Evolutionary conservation across 1,140 invertebrate species (phyloP).

Genomic region (Lasaia peninsularis): DNA sequence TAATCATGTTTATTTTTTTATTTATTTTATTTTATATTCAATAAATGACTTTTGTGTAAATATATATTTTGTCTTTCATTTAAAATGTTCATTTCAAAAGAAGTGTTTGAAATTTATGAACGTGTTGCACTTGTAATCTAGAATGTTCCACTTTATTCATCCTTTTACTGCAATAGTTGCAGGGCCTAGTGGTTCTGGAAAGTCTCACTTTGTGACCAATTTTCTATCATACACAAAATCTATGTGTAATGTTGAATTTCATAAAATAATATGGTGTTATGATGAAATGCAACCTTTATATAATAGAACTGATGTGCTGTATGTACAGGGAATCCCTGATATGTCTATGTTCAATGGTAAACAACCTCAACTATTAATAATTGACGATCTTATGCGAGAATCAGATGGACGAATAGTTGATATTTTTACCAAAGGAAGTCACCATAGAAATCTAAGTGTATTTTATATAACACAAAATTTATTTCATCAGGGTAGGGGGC

Average conservation of each 20-base stretch:
- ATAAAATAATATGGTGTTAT: slow-evolving; percentile 34
- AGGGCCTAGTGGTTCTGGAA: slow-evolving; percentile 22
- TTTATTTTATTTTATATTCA: too few relatives aligned
- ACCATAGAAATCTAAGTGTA: slow-evolving; percentile 54
- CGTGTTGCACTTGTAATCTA: too few relatives aligned
- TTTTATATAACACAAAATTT: slow-evolving; percentile 66
- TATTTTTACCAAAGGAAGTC: slow-evolving; percentile 14
- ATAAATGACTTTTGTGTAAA: too few relatives aligned
- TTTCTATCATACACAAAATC: slow-evolving; percentile 15
- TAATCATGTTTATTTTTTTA: too few relatives aligned
- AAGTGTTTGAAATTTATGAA: too few relatives aligned
- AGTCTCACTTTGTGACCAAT: slow-evolving; percentile 38
- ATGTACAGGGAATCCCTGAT: slow-evolving; percentile 42
- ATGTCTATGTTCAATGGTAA: slow-evolving; percentile 39
- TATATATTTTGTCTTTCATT: too few relatives aligned
- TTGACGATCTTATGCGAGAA: slow-evolving; percentile 65
- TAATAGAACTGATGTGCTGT: slow-evolving; percentile 31
- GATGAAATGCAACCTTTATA: slow-evolving; percentile 46
- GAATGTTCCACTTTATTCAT: slow-evolving; percentile 34
- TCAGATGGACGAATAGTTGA: slow-evolving; percentile 46
- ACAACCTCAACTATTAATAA: slow-evolving; percentile 37
- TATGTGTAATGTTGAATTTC: slow-evolving; percentile 18
- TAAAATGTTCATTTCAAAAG: too few relatives aligned
- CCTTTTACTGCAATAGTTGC: slow-evolving; percentile 38
- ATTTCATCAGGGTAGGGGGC: slow-evolving; percentile 56